Percentiles rank a stretch among this genome's conserved stretches.
Evolutionary conservation across 2,797 vertebrate species (phyloP).

Genomic region (Cyprinodon diabolis): DNA sequence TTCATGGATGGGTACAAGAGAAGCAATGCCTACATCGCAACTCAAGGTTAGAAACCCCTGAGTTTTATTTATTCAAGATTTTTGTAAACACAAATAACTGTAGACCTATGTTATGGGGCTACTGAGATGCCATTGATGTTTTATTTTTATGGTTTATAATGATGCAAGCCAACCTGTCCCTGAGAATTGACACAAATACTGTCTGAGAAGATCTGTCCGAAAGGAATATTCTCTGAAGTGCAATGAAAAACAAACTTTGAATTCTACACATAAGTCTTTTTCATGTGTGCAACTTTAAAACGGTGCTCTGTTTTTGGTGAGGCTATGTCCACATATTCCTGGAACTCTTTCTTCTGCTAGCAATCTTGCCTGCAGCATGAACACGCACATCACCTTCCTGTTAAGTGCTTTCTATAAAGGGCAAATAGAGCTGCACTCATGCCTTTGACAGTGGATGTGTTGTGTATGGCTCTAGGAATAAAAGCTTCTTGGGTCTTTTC

Average conservation of each 20-base stretch:
- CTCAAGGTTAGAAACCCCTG: constrained; percentile 81
- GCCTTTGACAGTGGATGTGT: not conserved
- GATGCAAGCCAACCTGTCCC: not conserved
- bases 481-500: not conserved
- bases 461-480: not conserved
- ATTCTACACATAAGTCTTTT: no score
- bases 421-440: not conserved
- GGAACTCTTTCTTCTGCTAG: not conserved
- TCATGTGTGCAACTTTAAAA: no score
- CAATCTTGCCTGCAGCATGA: not conserved
- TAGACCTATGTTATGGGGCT: not conserved
- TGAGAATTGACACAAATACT: no score
- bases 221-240: no score
- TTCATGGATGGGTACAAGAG: constrained; percentile 90
- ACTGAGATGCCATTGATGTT: not conserved
- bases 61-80: not conserved
- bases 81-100: not conserved
- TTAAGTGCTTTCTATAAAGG: not conserved
- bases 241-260: not conserved
- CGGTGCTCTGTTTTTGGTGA: no score
- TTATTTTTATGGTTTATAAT: not conserved
- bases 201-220: no score
- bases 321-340: no score
- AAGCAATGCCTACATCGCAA: constrained; percentile 85
- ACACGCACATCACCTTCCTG: not conserved